These are phyloP conservation scores for Vanessa tameamea DNA, from an alignment of 1,140 invertebrate genomes.

Conservation along the genomic window DNA sequence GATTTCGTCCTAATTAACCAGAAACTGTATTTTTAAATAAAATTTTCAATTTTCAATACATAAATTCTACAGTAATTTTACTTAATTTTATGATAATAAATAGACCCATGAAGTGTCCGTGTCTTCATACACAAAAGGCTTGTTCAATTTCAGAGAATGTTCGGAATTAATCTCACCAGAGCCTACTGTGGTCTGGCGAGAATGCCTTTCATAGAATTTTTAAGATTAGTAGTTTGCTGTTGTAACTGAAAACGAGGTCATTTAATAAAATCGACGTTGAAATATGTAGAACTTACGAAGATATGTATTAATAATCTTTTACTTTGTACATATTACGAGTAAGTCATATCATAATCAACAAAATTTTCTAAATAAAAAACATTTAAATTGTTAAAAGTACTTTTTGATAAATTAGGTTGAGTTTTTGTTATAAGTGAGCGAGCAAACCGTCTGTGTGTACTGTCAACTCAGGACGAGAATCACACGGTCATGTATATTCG, in stretches of 20 bases:
- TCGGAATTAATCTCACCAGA: constrained; percentile 13
- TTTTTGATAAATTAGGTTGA: too few relatives aligned
- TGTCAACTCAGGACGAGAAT: too few relatives aligned
- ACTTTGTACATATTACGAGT: too few relatives aligned
- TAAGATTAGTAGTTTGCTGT: constrained; percentile 4
- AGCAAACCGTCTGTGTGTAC: too few relatives aligned
- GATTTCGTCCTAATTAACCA: too few relatives aligned
- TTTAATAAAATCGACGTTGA: background rate
- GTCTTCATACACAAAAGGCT: constrained; percentile 11
- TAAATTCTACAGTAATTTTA: background rate
- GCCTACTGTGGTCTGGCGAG: constrained; percentile 3
- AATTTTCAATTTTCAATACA: background rate
- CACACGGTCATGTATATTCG: too few relatives aligned
- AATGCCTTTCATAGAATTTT: constrained; percentile 8
- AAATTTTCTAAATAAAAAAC: too few relatives aligned
- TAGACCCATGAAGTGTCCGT: background rate
- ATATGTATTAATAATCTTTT: too few relatives aligned
- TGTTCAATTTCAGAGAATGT: constrained; percentile 19
- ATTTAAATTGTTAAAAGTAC: too few relatives aligned
- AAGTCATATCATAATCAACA: too few relatives aligned
- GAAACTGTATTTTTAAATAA: background rate
- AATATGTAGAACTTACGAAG: background rate
- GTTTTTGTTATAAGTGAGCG: too few relatives aligned
- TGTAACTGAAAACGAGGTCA: constrained; percentile 1
- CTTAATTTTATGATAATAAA: background rate